These are phyloP conservation scores for Tetragonisca angustula DNA, from an alignment of 2,888 invertebrate species.

Conservation along the genomic window DNA sequence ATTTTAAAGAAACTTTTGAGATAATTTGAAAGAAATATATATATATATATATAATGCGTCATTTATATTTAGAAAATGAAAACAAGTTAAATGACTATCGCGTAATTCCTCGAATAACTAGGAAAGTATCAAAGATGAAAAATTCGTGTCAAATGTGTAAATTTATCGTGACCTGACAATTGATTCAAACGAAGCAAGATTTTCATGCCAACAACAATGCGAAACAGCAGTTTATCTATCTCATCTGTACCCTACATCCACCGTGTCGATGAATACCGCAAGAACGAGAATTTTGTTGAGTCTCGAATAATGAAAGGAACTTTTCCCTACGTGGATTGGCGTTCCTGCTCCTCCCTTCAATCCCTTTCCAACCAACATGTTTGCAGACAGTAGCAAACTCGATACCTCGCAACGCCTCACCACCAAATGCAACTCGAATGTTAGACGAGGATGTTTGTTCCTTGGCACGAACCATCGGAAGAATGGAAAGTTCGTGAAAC, in stretches of 20 bases:
- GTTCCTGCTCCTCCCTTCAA: conserved; percentile 39
- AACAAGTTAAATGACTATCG: not conserved
- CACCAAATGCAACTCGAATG: conserved; percentile 40
- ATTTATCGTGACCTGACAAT: not conserved
- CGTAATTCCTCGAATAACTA: not conserved
- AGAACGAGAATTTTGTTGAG: conserved; percentile 71
- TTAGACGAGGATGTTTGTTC: conserved; percentile 12
- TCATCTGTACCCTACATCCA: conserved; percentile 47
- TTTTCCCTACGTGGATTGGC: conserved; percentile 51
- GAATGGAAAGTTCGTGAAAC: conserved; percentile 28
- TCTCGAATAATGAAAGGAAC: conserved; percentile 73
- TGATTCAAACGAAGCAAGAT: conserved; percentile 21
- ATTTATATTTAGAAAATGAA: not conserved
- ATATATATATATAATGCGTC: too few relatives aligned
- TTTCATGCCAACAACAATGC: conserved; percentile 48
- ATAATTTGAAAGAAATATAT: too few relatives aligned
- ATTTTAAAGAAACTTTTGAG: not conserved
- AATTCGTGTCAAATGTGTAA: not conserved
- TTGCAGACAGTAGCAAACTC: conserved; percentile 53
- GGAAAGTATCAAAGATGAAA: not conserved
- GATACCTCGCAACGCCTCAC: conserved; percentile 50
- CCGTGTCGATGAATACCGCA: conserved; percentile 44
- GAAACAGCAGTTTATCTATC: conserved; percentile 59
- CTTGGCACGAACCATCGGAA: conserved; percentile 43
- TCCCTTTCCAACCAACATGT: conserved; percentile 35